These are phyloP conservation scores for Drosophila asahinai DNA, from an alignment of 1,140 invertebrate genomes.

Conservation along the genomic window DNA sequence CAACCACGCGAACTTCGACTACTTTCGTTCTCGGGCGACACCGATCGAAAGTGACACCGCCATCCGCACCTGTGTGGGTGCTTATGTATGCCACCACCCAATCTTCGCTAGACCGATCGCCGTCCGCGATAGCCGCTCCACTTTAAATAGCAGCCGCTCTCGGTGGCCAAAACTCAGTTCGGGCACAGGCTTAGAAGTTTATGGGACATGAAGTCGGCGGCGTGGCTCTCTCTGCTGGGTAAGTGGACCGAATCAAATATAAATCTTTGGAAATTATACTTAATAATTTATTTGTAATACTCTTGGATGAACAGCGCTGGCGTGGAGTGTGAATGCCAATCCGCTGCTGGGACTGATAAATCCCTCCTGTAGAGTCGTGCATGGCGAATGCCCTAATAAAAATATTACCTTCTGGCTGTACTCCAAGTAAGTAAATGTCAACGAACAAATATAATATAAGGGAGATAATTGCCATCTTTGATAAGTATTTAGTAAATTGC, in stretches of 20 bases:
- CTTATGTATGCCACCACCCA: constrained; percentile 54
- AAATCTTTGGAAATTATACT: too few species aligned
- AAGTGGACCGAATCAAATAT: background rate
- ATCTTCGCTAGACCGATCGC: constrained; percentile 52
- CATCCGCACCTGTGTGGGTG: constrained; percentile 61
- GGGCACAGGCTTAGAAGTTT: constrained; percentile 39
- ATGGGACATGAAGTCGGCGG: constrained; percentile 37
- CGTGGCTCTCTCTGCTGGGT: constrained; percentile 52
- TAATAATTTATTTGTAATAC: background rate
- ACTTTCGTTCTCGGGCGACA: constrained; percentile 62
- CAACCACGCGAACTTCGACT: constrained; percentile 21
- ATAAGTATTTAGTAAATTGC: too few species aligned
- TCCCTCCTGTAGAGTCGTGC: constrained; percentile 65
- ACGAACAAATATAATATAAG: background rate
- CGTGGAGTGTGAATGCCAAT: constrained; percentile 30
- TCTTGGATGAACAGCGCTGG: constrained; percentile 11
- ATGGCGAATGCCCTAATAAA: constrained; percentile 86
- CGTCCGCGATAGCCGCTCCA: constrained; percentile 40
- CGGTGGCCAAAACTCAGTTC: constrained; percentile 47
- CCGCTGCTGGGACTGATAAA: constrained; percentile 62
- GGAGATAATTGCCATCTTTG: too few species aligned
- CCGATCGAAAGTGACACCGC: constrained; percentile 44
- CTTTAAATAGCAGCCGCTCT: constrained; percentile 66
- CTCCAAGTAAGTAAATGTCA: constrained; percentile 85
- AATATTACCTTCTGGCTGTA: constrained; percentile 88